phyloP scores from a whole-genome alignment of 2,797 vertebrate genomes.

The Eurystomus glaucurus region DNA sequence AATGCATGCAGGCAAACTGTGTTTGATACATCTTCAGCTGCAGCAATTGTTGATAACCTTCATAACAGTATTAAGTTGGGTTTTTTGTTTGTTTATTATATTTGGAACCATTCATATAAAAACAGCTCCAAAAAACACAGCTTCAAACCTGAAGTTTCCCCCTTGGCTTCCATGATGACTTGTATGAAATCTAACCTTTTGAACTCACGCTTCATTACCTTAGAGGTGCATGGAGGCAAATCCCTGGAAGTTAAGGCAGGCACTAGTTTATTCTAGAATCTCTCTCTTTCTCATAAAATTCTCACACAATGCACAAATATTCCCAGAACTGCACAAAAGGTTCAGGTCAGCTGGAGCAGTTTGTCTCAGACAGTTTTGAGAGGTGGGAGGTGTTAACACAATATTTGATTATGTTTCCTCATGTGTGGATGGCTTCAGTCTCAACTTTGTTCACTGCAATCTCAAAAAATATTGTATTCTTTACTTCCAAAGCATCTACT shows the following conservation, averaged over 20 bases:
- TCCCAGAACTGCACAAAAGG: neutral
- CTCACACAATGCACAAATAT: neutral
- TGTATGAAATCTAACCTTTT: constrained; percentile 11
- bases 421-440: neutral
- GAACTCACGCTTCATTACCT: constrained; percentile 19
- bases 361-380: neutral
- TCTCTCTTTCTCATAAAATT: neutral
- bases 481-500: neutral
- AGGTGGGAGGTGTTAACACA: neutral
- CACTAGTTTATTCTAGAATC: neutral
- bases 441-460: neutral
- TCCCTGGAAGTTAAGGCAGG: neutral
- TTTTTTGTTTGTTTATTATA: neutral
- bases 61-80: neutral
- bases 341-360: neutral
- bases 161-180: neutral
- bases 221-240: neutral
- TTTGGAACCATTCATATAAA: neutral
- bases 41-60: neutral
- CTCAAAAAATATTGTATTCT: neutral
- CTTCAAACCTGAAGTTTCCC: neutral
- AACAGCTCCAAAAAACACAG: neutral
- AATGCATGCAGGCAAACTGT: neutral
- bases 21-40: neutral
- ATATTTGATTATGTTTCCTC: neutral